A percentile compares a stretch with the other conserved stretches of the same genome.
Evolutionary conservation across 2,888 invertebrate genomes (phyloP).

Genomic region (Drosophila niveifrons): DNA sequence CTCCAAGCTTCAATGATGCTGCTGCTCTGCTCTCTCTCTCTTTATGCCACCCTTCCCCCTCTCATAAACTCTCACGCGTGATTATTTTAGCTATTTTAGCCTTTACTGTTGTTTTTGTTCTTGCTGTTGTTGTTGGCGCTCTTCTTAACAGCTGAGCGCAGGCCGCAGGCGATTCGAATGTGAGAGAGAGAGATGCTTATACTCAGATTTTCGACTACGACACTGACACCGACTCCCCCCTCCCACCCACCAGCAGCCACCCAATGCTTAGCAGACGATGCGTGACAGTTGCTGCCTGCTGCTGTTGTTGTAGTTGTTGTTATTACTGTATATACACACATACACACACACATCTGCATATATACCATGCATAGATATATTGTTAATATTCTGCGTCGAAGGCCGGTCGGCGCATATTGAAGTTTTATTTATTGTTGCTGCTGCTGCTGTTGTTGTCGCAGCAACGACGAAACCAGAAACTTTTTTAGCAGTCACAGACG

Average conservation of each 20-base stretch:
- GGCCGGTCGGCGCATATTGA: constrained; percentile 70
- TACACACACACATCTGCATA: constrained; percentile 6
- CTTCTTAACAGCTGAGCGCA: constrained; percentile 50
- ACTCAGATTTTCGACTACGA: constrained; percentile 26
- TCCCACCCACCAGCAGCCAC: no score
- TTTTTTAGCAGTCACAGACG: constrained; percentile 55
- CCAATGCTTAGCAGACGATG: constrained; percentile 21
- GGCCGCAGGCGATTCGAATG: constrained; percentile 24
- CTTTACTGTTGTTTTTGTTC: constrained; percentile 16
- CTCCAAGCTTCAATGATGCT: constrained; percentile 43
- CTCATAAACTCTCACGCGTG: constrained; percentile 5
- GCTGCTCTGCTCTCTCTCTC: constrained; percentile 22
- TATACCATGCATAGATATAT: constrained; percentile 29
- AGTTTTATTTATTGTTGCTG: constrained; percentile 56
- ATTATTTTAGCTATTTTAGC: constrained; percentile 53
- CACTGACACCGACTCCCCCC: constrained; percentile 19
- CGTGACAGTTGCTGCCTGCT: constrained; percentile 31
- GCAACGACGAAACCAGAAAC: constrained; percentile 66
- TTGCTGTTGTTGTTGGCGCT: constrained; percentile 16
- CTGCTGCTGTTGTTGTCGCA: constrained; percentile 41
- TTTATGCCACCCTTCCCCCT: background rate
- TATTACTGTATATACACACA: constrained; percentile 23
- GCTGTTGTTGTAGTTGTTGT: constrained; percentile 20
- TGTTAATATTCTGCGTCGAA: constrained; percentile 69
- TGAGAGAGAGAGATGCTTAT: constrained; percentile 34